These are phyloP conservation scores for Apus apus DNA, from an alignment of 2,113 vertebrate genomes.

Conservation along the genomic window DNA sequence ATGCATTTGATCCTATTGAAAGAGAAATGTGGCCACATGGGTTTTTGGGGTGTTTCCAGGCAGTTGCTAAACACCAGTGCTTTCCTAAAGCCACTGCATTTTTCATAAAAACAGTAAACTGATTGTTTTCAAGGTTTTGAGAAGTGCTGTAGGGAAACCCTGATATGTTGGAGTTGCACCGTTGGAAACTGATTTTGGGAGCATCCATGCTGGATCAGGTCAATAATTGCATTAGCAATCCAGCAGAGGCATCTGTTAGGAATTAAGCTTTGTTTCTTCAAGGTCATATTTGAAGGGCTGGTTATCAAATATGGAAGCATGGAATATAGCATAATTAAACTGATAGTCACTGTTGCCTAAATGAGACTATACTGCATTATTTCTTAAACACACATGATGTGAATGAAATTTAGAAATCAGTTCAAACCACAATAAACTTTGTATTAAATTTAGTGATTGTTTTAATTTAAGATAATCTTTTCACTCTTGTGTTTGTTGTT, in stretches of 20 bases:
- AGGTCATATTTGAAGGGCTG: background rate
- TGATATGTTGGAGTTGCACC: background rate
- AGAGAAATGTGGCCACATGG: background rate
- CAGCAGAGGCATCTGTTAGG: background rate
- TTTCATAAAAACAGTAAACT: background rate
- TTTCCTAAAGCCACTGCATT: background rate
- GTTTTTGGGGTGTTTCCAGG: background rate
- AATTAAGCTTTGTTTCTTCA: background rate
- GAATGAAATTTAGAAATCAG: background rate
- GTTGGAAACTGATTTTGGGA: background rate
- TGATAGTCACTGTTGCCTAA: background rate
- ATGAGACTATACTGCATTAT: background rate
- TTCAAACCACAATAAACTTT: background rate
- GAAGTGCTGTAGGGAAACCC: background rate
- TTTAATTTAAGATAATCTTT: slow-evolving; percentile 19
- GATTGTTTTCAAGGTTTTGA: background rate
- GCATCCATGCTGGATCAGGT: background rate
- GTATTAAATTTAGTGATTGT: background rate
- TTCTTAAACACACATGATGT: background rate
- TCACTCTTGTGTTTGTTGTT: background rate
- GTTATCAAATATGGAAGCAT: background rate
- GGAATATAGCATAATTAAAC: background rate
- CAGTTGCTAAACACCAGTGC: background rate
- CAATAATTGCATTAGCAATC: background rate
- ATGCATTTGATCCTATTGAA: background rate